Evolutionary conservation across 2,113 vertebrate genomes (phyloP), one percentile per base, ranked within the genome.

Genomic region (Callionymus lyra): DNA sequence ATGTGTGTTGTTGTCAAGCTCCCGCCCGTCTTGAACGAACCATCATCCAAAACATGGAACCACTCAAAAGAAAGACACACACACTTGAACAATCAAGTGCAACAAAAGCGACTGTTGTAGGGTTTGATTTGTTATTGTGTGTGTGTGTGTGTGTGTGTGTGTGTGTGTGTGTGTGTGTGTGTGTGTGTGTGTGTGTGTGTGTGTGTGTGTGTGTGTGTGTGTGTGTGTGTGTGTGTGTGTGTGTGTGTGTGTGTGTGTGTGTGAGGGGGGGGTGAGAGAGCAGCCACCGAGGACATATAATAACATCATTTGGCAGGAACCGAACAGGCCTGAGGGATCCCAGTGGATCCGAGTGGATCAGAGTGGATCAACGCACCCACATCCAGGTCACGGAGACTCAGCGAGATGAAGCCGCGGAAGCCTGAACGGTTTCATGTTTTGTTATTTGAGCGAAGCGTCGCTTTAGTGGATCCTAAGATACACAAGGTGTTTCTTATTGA

Each of bases 251-350:
- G n/a, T n/a, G n/a, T n/a, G n/a, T n/a, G n/a, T n/a, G n/a, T n/a
- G n/a, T 47, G 9, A 47, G 55, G 48, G 58, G 58, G 51, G 52
- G 52, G 41, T 27, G 21, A 27, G 21, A 4, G 8, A 27, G 21
- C 21, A 27, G 21, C 21, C 21, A 27, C 21, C 21, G 21, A 27
- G 21, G 21, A 27, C 21, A 27, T 42, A 58, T 44, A 65, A 73
- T 53, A 71, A 77, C 50, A 66, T 56, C 41, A 68, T 65, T 56
- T 53, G 62, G 53, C 59, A 48, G 55, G 47, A 58, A 48, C 41
- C 31, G 42, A 48, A 32, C 42, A 21, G 58, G 47, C 54, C 52
- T 48, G 46, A 14, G 59, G 47, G 59, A 54, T 53, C 45, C 52
- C 21, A 9, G 34, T 16, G 59, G 70, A 68, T 53, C 45, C 52